Base-by-base conservation (phyloP, 2,888 invertebrate genomes). In the Drosophila paranaensis region DNA sequence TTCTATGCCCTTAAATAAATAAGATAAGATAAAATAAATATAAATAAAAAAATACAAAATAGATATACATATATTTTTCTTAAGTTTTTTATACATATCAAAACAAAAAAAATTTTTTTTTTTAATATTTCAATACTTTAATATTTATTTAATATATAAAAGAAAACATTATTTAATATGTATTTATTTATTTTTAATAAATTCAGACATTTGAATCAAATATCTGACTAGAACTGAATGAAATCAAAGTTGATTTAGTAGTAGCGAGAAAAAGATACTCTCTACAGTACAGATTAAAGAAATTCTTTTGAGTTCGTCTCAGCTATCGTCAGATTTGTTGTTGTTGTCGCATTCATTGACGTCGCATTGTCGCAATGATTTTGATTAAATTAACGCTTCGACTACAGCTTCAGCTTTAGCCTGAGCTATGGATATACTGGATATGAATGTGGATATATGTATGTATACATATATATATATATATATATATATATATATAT, bases 371-470 rank as follows among this genome's bases (percentile, higher is more conserved):
- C 86, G 86, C 84, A 83, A 81, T 75, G 77, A 79, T 82, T 86
- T 84, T 85, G 84, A 85, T 85, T 85, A 86, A 86, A 85, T 85
- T 85, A 85, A 86, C 84, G 84, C 84, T 74, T 82, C 60, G 70
- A 65, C 74, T 74, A 73, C 57, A 53, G 65, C 73, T 64, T 66
- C 50, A 55, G 60, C 68, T 45, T 55, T 27, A 48, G 58, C 57
- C 66, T 66, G 63, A 67, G 77, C 74, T 64, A 71, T 71, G 61
- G 63, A 61, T 74, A 66, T 65, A 20, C 20, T 20, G 45, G 64
- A 76, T 73, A 58, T 67, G 63, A 66, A 70, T 70, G 61, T 69
- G 53, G 69, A 73, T 73, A 55, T 73, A 69, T 62, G 35, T 62
- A 60, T 62, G 65, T 66, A 56, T 63, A 61, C 58, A 16, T 0